Evolutionary conservation across 2,797 vertebrate genomes (phyloP), one percentile per base, ranked within the genome.

Genomic region (Siniperca scherzeri): DNA sequence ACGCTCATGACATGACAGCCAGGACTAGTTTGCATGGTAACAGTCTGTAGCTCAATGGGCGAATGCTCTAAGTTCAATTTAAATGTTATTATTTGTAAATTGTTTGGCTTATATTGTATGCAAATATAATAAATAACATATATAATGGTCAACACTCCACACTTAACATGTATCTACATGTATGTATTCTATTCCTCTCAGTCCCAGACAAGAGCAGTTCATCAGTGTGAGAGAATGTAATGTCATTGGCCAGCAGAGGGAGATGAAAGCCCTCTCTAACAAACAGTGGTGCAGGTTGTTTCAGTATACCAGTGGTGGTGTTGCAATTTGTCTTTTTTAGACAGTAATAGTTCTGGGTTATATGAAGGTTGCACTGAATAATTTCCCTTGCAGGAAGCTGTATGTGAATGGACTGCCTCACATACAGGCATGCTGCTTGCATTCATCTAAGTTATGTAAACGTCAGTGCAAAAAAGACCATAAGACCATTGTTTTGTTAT

Each of bases 11-110:
- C 80, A 2, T 91, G 91, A 94, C 95, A 95, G 90, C 79, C 76
- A 48, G 30, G 80, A 62, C 74, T 85, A 91, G 87, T 92, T 91
- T 95, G 89, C 92, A 87, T 88, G 82, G 90, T 84, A 93, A 94
- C 91, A 93, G 82, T 64, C 60, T 61, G 59, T 13, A 4, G 67
- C 73, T 87, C 69, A 70, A 74, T 60, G 52, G 53, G 17, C 16
- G 6, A 62, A 33, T 48, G 4, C 6, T 80, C 27, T 30, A 61
- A 60, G 53, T 38, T 19, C 2, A 12, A 44, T 77, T 9, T 30
- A 30, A 5, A 42, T 22, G 12, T 55, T 40, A 2, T 68, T 46
- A 44, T 59, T 65, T 70, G 7, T 30, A 66, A 75, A 74, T 40
- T 2, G 2, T 73, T 57, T 77, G 30, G 13, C 50, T 70, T 30